phyloP scores from a whole-genome alignment of 2,888 invertebrate species.

The Drosophila atripex region DNA sequence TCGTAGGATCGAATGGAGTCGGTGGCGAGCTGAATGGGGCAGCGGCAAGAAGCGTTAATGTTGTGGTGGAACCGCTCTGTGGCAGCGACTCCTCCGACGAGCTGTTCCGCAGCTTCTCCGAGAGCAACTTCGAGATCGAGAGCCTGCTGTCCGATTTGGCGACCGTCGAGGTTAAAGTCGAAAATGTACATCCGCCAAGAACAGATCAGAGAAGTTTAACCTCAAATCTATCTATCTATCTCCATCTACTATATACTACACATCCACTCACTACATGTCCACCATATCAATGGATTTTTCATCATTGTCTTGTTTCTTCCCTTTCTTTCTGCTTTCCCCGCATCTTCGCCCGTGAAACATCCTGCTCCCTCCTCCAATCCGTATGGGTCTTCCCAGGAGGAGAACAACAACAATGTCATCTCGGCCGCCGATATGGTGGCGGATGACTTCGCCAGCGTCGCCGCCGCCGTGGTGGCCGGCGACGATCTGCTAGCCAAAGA shows the following conservation, averaged over 20 bases:
- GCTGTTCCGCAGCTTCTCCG: slow-evolving; percentile 91
- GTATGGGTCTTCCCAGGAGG: slow-evolving; percentile 84
- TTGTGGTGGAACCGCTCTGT: slow-evolving; percentile 83
- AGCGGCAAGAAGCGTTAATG: slow-evolving; percentile 77
- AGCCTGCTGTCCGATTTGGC: slow-evolving; percentile 91
- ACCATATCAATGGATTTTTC: slow-evolving; percentile 40
- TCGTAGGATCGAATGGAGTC: slow-evolving; percentile 9
- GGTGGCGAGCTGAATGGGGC: slow-evolving; percentile 53
- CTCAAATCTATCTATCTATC: slow-evolving; percentile 4
- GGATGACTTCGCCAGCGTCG: slow-evolving; percentile 69
- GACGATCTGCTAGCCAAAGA: slow-evolving; percentile 77
- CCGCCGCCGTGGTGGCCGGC: slow-evolving; percentile 66
- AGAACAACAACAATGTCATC: slow-evolving; percentile 78
- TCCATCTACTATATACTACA: not conserved
- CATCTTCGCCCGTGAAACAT: not conserved
- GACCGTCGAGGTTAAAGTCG: slow-evolving; percentile 89
- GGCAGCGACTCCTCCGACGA: slow-evolving; percentile 89
- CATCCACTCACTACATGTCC: not conserved
- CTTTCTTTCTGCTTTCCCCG: slow-evolving; percentile 76
- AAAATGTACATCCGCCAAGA: slow-evolving; percentile 75
- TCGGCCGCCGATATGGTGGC: slow-evolving; percentile 40
- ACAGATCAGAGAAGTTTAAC: slow-evolving; percentile 46
- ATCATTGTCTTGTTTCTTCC: slow-evolving; percentile 50
- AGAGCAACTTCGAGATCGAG: slow-evolving; percentile 94
- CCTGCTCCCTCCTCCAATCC: slow-evolving; percentile 14